phyloP scores from a whole-genome alignment of 1,140 invertebrate genomes.

The Drosophila nasuta region DNA sequence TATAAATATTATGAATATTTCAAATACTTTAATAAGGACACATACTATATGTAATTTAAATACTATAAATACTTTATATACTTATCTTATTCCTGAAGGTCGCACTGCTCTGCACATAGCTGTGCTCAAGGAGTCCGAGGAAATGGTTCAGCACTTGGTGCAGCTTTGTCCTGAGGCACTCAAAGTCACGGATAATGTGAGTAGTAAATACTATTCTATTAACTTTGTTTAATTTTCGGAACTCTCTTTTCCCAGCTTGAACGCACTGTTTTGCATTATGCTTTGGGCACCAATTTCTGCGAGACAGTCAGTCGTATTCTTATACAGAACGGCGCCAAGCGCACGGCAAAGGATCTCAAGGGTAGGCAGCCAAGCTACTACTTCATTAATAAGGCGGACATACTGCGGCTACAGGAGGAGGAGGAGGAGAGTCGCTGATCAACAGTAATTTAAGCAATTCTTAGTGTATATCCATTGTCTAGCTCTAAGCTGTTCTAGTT shows the following conservation, averaged over 20 bases:
- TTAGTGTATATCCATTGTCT: slow-evolving; percentile 27
- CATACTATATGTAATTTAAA: too few species aligned
- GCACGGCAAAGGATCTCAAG: slow-evolving; percentile 93
- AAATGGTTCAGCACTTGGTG: slow-evolving; percentile 91
- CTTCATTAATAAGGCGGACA: slow-evolving; percentile 96
- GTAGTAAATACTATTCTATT: slow-evolving; percentile 55
- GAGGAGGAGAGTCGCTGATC: slow-evolving; percentile 86
- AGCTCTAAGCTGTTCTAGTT: slow-evolving; percentile 65
- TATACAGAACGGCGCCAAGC: slow-evolving; percentile 92
- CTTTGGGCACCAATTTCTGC: slow-evolving; percentile 94
- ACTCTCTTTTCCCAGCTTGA: slow-evolving; percentile 88
- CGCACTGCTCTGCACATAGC: slow-evolving; percentile 92
- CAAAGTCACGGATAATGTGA: slow-evolving; percentile 93
- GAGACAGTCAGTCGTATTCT: slow-evolving; percentile 92
- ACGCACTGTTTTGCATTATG: slow-evolving; percentile 94
- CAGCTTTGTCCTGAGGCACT: slow-evolving; percentile 90
- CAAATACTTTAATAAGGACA: too few species aligned
- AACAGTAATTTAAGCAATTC: slow-evolving; percentile 4
- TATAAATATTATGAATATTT: too few species aligned
- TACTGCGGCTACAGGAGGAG: slow-evolving; percentile 92
- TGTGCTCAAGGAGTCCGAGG: slow-evolving; percentile 91
- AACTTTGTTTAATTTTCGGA: background rate
- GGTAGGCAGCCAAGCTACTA: slow-evolving; percentile 96
- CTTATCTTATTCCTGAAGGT: slow-evolving; percentile 60
- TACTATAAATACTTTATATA: background rate